Evolutionary conservation across 2,113 vertebrate genomes (phyloP).

Genomic region (Colossoma macropomum): DNA sequence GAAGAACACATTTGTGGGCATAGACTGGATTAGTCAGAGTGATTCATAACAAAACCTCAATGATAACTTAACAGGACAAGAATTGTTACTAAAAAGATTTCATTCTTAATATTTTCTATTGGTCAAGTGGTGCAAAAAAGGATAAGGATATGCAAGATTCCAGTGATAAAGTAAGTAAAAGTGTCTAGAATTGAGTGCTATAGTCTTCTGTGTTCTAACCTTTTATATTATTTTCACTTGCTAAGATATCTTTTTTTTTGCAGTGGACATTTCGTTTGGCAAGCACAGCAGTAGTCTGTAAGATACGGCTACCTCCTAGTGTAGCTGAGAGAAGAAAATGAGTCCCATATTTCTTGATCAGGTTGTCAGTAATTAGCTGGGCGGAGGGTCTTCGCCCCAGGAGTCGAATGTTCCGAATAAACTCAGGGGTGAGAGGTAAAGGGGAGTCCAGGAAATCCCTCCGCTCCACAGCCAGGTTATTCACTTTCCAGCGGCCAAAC

Average conservation of each 20-base stretch:
- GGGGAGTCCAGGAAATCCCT: conserved; percentile 86
- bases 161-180: no score
- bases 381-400: conserved; percentile 86
- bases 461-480: conserved; percentile 82
- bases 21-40: no score
- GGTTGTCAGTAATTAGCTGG: conserved; percentile 79
- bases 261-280: background rate
- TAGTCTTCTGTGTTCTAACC: no score
- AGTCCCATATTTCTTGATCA: conserved; percentile 84
- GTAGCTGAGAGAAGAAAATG: conserved; percentile 83
- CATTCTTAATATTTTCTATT: no score
- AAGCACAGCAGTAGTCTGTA: conserved; percentile 18
- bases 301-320: conserved; percentile 75
- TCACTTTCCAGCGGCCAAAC: conserved; percentile 87
- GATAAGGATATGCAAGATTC: no score
- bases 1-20: no score
- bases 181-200: no score
- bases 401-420: conserved; percentile 91
- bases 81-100: no score
- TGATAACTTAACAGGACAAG: no score
- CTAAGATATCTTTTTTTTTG: background rate
- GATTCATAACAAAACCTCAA: no score
- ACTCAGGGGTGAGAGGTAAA: conserved; percentile 81
- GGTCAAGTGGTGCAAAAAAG: no score
- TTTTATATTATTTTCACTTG: no score